Base-by-base conservation (phyloP, 2,113 vertebrate species). In the Antigone vipio region DNA sequence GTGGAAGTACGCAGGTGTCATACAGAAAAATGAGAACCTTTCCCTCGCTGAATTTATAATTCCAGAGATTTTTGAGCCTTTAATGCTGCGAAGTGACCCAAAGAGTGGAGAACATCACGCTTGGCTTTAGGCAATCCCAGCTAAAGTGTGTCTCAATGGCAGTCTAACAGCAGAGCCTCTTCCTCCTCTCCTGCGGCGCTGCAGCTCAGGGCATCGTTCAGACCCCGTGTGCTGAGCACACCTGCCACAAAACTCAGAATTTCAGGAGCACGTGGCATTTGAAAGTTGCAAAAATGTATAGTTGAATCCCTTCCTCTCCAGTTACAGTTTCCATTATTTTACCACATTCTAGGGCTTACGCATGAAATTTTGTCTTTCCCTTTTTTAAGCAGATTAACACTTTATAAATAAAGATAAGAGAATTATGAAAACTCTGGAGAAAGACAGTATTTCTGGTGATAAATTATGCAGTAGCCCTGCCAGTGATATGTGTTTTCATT, bases 361-460 rank as follows among this genome's bases (percentile, higher is more conserved):
- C 5, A 5, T 58, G 56, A 66, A 85, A 42, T 52, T 52, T 53
- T 30, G 15, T 47, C 50, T 66, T 72, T 49, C 67, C 23, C 12
- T 30, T 42, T 67, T 77, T 62, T 20, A 59, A n/a, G 55, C 52
- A 62, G 74, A 40, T 79, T 23, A 83, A 50, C 13, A 4, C 67
- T 89, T 95, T 66, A 81, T 91, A n/a, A 30, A 78, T 86, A 88
- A 93, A 92, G 75, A 91, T 35, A 66, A 30, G 55, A 81, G 76
- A 94, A 47, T 78, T 38, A 71, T 15, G 66, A 79, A 72, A 92
- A 50, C 73, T 74, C 87, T 5, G 23, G 42, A 83, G 91, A 69
- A 92, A 50, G 89, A 26, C 0, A 8, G 77, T 26, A 18, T 82
- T 86, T 78, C 62, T 49, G 94, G 87, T 35, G 90, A 45, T 68